phyloP scores from a whole-genome alignment of 2,888 invertebrate genomes.

The Mongoloraphidia duomilia region DNA sequence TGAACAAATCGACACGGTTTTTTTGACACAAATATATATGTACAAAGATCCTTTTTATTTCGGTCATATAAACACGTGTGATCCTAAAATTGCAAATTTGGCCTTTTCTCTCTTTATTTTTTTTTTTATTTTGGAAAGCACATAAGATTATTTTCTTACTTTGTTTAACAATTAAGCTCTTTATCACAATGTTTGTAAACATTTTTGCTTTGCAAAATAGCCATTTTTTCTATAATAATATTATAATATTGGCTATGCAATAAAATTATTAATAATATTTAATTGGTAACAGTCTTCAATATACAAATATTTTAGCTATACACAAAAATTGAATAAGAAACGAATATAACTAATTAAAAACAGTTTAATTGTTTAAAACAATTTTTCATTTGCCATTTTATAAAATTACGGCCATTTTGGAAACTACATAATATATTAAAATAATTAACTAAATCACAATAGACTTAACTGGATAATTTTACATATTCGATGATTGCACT shows the following conservation, averaged over 20 bases:
- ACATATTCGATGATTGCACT: conserved; percentile 26
- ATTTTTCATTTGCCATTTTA: conserved; percentile 8
- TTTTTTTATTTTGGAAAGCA: conserved; percentile 23
- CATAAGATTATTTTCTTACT: conserved; percentile 13
- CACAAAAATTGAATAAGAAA: conserved; percentile 8
- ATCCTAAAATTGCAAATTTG: conserved; percentile 23
- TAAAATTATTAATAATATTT: conserved; percentile 8
- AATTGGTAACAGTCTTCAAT: conserved; percentile 34
- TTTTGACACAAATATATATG: conserved; percentile 5
- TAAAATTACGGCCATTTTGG: conserved; percentile 10
- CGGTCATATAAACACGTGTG: conserved; percentile 1
- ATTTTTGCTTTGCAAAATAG: conserved; percentile 22
- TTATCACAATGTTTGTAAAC: conserved; percentile 30
- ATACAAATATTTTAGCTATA: conserved; percentile 15
- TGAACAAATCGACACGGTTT: conserved; percentile 2
- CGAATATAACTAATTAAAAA: conserved; percentile 8
- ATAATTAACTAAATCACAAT: conserved; percentile 22
- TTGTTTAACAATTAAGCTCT: conserved; percentile 18
- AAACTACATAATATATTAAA: conserved; percentile 18
- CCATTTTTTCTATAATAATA: conserved; percentile 22
- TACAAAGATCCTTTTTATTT: not conserved
- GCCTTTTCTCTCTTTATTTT: conserved; percentile 18
- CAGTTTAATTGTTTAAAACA: conserved; percentile 9
- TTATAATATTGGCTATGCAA: conserved; percentile 21
- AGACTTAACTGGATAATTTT: conserved; percentile 23